These are phyloP conservation scores for Equus quagga DNA, from an alignment of 2,113 vertebrate species.

Conservation along the genomic window DNA sequence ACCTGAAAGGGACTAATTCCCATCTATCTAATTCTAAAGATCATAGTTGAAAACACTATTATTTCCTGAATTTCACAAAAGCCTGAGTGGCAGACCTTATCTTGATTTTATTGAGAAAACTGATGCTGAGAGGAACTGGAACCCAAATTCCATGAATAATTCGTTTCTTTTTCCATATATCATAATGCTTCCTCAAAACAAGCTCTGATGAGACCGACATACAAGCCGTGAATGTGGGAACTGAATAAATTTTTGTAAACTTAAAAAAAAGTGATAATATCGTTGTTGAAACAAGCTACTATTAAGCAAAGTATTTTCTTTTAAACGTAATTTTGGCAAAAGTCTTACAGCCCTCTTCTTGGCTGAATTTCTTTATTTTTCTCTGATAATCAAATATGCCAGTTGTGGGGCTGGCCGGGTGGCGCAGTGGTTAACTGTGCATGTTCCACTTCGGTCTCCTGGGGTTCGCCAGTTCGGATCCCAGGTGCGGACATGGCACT, in stretches of 20 bases:
- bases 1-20: slow-evolving; percentile 42
- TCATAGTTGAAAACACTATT: not conserved
- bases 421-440: too few species aligned
- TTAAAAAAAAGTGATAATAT: not conserved
- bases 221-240: not conserved
- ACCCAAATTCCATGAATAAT: slow-evolving; percentile 37
- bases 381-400: not conserved
- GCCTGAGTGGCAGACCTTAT: not conserved
- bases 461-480: too few species aligned
- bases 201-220: not conserved
- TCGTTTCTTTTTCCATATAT: not conserved
- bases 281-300: not conserved
- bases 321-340: not conserved
- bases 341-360: not conserved
- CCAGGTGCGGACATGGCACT: too few species aligned
- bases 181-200: slow-evolving; percentile 42
- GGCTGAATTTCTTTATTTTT: not conserved
- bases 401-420: too few species aligned
- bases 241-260: not conserved
- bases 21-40: slow-evolving; percentile 34
- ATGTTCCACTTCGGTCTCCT: too few species aligned
- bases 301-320: slow-evolving; percentile 29
- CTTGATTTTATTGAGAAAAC: slow-evolving; percentile 40
- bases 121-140: slow-evolving; percentile 6
- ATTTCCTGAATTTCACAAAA: slow-evolving; percentile 34